Base-by-base conservation (phyloP, 2,888 invertebrate genomes). In the Lepidonotus clava region DNA sequence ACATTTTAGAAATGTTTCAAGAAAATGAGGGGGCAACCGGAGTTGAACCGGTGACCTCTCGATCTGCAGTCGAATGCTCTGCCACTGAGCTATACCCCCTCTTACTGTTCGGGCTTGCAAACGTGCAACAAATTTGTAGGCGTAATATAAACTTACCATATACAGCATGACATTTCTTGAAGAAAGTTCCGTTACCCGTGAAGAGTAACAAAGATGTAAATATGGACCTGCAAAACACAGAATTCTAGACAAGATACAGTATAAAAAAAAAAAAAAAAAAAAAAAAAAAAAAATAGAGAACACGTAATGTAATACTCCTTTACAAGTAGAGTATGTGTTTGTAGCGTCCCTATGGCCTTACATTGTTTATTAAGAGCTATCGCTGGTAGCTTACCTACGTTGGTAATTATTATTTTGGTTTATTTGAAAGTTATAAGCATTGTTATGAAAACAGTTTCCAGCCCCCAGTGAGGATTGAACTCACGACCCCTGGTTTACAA, bases 401-500 rank as follows among this genome's bases (percentile, higher is more conserved):
- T n/a, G n/a, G n/a, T n/a, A n/a, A n/a, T n/a, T n/a, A n/a, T n/a
- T n/a, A n/a, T n/a, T n/a, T n/a, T n/a, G n/a, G n/a, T n/a, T n/a
- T n/a, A n/a, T n/a, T n/a, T n/a, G n/a, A n/a, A n/a, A n/a, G n/a
- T n/a, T n/a, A n/a, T n/a, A n/a, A n/a, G n/a, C n/a, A n/a, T n/a
- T n/a, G n/a, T n/a, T n/a, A 66, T 14, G n/a, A 66, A 14, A n/a
- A 66, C n/a, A 66, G 8, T 28, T 34, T 6, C 14, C 46, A 83
- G 83, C 83, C 83, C 83, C 83, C 83, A 83, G 83, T 83, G 83
- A 83, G 83, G 83, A 56, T 83, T 56, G 83, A 83, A 83, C 83
- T 83, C 83, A 83, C 83, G 83, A 83, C 83, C 83, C 83, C 83
- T 83, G 83, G 83, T 83, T 83, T 83, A 83, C 83, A 83, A 83